Conservation (phyloP, 2,797 vertebrate species). For the Channallabes apus region DNA sequence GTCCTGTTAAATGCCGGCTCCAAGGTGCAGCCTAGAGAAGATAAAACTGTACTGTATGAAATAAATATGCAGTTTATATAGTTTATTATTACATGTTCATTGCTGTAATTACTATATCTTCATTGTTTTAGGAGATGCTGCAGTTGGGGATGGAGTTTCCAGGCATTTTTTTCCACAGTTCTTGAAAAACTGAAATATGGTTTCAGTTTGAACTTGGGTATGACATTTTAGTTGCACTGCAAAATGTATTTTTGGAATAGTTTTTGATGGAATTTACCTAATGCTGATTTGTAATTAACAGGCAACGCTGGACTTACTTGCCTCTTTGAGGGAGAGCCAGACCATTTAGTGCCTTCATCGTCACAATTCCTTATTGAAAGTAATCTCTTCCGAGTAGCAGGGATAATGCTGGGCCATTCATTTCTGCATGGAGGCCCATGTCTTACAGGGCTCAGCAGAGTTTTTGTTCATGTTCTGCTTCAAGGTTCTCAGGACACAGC, state of each 20-base stretch:
- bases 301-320: constrained; percentile 13
- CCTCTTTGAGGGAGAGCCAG: constrained; percentile 16
- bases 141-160: constrained; percentile 18
- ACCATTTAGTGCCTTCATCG: constrained; percentile 2
- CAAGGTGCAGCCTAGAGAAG: constrained; percentile 11
- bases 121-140: too few relatives aligned
- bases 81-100: too few relatives aligned
- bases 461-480: constrained; percentile 9
- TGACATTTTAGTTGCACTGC: too few relatives aligned
- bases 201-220: not conserved
- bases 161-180: constrained; percentile 17
- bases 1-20: constrained; percentile 7
- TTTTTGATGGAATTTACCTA: too few relatives aligned
- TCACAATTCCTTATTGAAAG: constrained; percentile 27
- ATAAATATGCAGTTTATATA: too few relatives aligned
- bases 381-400: constrained; percentile 37
- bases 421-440: not conserved
- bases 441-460: constrained; percentile 36
- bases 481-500: not conserved
- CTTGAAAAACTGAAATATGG: too few relatives aligned
- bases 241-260: too few relatives aligned
- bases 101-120: too few relatives aligned
- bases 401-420: constrained; percentile 35
- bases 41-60: not conserved
- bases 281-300: not conserved